These are phyloP conservation scores for Cyanoderma ruficeps DNA, from an alignment of 2,113 vertebrate genomes.

Conservation along the genomic window DNA sequence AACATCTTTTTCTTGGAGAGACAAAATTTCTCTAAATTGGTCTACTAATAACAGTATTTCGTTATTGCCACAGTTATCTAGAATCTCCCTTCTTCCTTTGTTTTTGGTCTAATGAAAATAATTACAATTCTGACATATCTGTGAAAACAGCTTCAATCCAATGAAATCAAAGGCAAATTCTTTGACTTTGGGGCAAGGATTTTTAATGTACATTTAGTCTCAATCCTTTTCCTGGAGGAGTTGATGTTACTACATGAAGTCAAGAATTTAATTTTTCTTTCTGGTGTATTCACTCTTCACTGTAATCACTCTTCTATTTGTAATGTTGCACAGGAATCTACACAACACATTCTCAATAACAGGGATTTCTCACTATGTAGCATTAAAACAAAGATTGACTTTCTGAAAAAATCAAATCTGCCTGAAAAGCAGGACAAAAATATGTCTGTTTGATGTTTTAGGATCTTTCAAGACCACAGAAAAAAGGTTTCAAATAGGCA, in stretches of 20 bases:
- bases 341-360: not conserved
- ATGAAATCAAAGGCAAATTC: not conserved
- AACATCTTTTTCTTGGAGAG: not conserved
- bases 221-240: not conserved
- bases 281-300: not conserved
- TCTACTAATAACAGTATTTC: not conserved
- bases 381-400: not conserved
- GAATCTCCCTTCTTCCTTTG: not conserved
- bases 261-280: not conserved
- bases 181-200: not conserved
- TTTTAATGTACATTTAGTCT: not conserved
- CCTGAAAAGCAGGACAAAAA: not conserved
- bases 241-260: not conserved
- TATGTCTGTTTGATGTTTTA: not conserved
- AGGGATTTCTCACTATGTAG: not conserved
- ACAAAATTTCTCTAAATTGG: not conserved
- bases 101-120: not conserved
- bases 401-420: not conserved
- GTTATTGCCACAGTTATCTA: not conserved
- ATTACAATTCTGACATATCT: not conserved
- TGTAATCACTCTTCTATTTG: not conserved
- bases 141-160: not conserved
- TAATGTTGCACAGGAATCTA: not conserved
- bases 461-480: not conserved
- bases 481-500: not conserved